Evolutionary conservation across 2,113 vertebrate genomes (phyloP).

Genomic region (Tiliqua scincoides): DNA sequence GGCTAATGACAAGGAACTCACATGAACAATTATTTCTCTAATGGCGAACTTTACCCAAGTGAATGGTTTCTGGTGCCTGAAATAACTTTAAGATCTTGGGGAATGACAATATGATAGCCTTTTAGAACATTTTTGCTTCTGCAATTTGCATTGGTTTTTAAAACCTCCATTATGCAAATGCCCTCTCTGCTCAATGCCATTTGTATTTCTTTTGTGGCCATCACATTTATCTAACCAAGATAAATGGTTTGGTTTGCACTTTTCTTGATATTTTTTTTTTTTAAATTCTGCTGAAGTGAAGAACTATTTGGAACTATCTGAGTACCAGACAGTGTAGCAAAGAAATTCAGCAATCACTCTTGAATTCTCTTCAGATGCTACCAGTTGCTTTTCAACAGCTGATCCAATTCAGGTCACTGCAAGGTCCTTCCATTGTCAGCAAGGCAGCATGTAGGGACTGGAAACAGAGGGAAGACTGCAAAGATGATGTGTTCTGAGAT

Average conservation of each 20-base stretch:
- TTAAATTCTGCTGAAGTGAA: fast-evolving
- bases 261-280: neutral
- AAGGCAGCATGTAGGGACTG: neutral
- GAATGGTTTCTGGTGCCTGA: neutral
- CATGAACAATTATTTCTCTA: neutral
- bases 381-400: conserved; percentile 51
- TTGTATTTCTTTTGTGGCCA: conserved; percentile 40
- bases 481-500: too few species aligned
- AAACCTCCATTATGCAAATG: neutral
- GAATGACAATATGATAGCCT: neutral
- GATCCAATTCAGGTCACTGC: conserved; percentile 19
- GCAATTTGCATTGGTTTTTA: neutral
- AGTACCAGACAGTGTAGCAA: neutral
- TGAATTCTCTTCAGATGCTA: neutral
- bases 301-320: neutral
- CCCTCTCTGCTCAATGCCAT: conserved; percentile 24
- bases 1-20: neutral
- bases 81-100: neutral
- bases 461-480: too few species aligned
- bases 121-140: neutral
- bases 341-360: neutral
- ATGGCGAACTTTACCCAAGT: neutral
- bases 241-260: conserved; percentile 4
- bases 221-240: neutral
- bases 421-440: conserved; percentile 49